Percentiles rank a stretch among this genome's conserved stretches.
Evolutionary conservation across 2,113 vertebrate genomes (phyloP).

Genomic region (Tautogolabrus adspersus): DNA sequence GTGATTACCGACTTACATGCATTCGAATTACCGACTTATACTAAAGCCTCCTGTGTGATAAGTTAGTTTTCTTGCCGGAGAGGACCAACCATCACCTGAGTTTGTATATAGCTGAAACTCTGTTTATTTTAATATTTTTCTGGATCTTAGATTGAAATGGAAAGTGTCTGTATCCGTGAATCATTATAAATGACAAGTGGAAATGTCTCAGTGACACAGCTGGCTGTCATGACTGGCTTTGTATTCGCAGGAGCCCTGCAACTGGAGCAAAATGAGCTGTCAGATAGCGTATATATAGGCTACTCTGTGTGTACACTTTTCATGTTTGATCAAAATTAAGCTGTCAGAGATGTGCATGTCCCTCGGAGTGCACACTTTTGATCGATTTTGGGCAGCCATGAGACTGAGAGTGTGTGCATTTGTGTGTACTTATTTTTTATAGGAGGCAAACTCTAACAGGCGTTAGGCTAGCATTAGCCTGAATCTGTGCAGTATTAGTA

Average conservation of each 20-base stretch:
- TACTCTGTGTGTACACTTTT: slow-evolving; percentile 44
- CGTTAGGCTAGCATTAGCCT: slow-evolving; percentile 48
- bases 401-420: not conserved
- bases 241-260: slow-evolving; percentile 35
- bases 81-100: not conserved
- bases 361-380: slow-evolving; percentile 16
- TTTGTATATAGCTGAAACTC: not conserved
- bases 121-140: slow-evolving; percentile 21
- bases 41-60: slow-evolving; percentile 16
- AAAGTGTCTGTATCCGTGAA: slow-evolving; percentile 36
- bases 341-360: slow-evolving; percentile 49
- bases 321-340: slow-evolving; percentile 59
- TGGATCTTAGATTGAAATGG: slow-evolving; percentile 11
- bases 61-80: slow-evolving; percentile 15
- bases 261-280: slow-evolving; percentile 62
- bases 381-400: slow-evolving; percentile 34
- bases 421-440: slow-evolving; percentile 14
- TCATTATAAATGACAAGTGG: slow-evolving; percentile 65
- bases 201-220: slow-evolving; percentile 51
- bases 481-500: slow-evolving; percentile 75
- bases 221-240: slow-evolving; percentile 45
- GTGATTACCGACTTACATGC: slow-evolving; percentile 42
- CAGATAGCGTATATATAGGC: slow-evolving; percentile 26
- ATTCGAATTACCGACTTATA: slow-evolving; percentile 27
- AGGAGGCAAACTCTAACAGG: slow-evolving; percentile 25